Percentiles rank a stretch among this genome's conserved stretches.
Conservation (phyloP, 2,113 vertebrate genomes). For the Aegithalos caudatus region DNA sequence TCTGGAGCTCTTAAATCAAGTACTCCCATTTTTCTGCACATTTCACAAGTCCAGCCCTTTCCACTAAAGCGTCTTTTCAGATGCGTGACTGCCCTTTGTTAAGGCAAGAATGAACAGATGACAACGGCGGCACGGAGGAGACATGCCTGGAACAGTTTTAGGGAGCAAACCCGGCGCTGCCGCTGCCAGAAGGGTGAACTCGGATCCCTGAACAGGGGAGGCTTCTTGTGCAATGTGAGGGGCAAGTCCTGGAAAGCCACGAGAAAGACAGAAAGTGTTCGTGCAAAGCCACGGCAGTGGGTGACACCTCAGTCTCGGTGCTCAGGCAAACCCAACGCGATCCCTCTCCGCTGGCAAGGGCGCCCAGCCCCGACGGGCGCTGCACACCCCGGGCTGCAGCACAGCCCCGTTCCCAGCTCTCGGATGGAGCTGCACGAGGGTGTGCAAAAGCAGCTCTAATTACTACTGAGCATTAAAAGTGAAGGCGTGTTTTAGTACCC, state of each 20-base stretch:
- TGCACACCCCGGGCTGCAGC: not conserved
- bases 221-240: not conserved
- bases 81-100: constrained; percentile 2
- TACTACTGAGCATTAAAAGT: not conserved
- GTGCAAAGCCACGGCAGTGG: not conserved
- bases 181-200: not conserved
- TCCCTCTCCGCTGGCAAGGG: not conserved
- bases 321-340: not conserved
- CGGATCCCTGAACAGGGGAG: not conserved
- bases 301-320: not conserved
- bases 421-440: not conserved
- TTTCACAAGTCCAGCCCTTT: constrained; percentile 39
- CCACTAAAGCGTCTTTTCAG: constrained; percentile 1
- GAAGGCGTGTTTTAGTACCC: not conserved
- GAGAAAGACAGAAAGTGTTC: not conserved
- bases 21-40: not conserved
- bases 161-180: not conserved
- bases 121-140: not conserved
- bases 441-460: not conserved
- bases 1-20: constrained; percentile 5
- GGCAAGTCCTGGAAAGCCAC: not conserved
- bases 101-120: constrained; percentile 56
- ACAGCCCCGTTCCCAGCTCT: not conserved
- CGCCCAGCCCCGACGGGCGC: not conserved
- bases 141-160: constrained; percentile 18